A percentile compares a stretch with the other conserved stretches of the same genome.
Evolutionary conservation across 2,888 invertebrate genomes (phyloP).

Genomic region (Steinernema carpocapsae): DNA sequence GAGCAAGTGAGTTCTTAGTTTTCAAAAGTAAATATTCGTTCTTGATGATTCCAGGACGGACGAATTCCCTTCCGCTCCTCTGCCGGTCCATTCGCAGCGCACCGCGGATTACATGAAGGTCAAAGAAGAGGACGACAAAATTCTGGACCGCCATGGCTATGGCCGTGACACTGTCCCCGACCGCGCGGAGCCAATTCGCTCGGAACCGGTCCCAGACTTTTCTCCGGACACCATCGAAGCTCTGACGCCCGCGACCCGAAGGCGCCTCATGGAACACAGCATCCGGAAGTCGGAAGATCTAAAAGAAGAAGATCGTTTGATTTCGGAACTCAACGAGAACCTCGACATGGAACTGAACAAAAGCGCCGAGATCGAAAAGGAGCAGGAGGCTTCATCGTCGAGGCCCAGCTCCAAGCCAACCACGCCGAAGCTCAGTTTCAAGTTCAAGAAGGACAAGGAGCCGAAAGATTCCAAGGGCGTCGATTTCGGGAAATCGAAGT

Average conservation of each 20-base stretch:
- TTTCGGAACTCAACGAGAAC: slow-evolving; percentile 30
- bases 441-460: slow-evolving; percentile 58
- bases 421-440: slow-evolving; percentile 59
- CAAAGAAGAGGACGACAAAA: slow-evolving; percentile 55
- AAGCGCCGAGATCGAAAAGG: slow-evolving; percentile 24
- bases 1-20: slow-evolving; percentile 22
- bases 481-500: slow-evolving; percentile 67
- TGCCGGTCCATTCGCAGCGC: slow-evolving; percentile 45
- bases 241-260: slow-evolving; percentile 47
- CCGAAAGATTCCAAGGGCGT: slow-evolving; percentile 44
- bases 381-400: slow-evolving; percentile 38
- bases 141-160: slow-evolving; percentile 51
- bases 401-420: slow-evolving; percentile 54
- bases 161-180: neutral
- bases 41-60: slow-evolving; percentile 11
- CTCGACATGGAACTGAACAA: slow-evolving; percentile 29
- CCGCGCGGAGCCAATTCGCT: neutral
- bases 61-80: slow-evolving; percentile 42
- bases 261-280: slow-evolving; percentile 46
- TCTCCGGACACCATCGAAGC: slow-evolving; percentile 32
- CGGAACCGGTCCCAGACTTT: slow-evolving; percentile 17
- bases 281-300: slow-evolving; percentile 43
- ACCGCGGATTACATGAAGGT: slow-evolving; percentile 52
- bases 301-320: slow-evolving; percentile 37
- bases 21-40: no score